Conservation (phyloP, 2,113 vertebrate species). For the Tachysurus vachellii region DNA sequence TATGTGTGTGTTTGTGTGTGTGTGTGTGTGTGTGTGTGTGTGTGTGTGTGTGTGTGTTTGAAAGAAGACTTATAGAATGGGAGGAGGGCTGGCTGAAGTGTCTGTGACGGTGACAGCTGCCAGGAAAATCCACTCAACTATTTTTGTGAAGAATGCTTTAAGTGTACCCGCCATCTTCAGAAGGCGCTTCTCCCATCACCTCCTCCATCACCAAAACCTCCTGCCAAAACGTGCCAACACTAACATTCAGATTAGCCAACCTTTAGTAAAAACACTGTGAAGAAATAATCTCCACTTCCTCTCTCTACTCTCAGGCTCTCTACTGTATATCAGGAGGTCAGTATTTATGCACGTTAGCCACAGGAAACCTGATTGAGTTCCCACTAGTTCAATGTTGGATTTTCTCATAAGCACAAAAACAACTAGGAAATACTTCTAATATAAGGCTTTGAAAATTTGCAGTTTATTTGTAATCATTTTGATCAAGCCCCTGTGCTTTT, state of each 20-base stretch:
- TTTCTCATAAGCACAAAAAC: neutral
- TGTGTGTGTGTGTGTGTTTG: conserved; percentile 32
- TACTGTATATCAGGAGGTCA: neutral
- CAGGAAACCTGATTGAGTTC: neutral
- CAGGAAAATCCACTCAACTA: conserved; percentile 52
- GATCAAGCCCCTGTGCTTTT: neutral
- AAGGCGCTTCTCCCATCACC: conserved; percentile 17
- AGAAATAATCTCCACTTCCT: conserved; percentile 11
- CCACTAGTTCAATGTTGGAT: too few relatives aligned
- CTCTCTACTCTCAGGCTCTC: neutral
- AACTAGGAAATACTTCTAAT: neutral
- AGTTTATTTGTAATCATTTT: neutral
- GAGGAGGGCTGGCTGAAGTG: conserved; percentile 21
- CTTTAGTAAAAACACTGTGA: neutral
- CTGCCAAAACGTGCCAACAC: conserved; percentile 10
- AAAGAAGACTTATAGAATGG: conserved; percentile 18
- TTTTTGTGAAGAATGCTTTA: conserved; percentile 45
- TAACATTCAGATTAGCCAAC: conserved; percentile 12
- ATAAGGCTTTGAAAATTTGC: neutral
- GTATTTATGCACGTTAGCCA: neutral
- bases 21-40: conserved; percentile 39
- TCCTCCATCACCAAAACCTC: conserved; percentile 21
- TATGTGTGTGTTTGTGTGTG: conserved; percentile 33
- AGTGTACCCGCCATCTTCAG: conserved; percentile 19
- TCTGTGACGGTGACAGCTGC: conserved; percentile 50